Evolutionary conservation across 37 sponge, comb jelly and placozoan genomes (phyloP), one percentile per base, ranked within the genome.

Genomic region (Trichoplax adhaerens): DNA sequence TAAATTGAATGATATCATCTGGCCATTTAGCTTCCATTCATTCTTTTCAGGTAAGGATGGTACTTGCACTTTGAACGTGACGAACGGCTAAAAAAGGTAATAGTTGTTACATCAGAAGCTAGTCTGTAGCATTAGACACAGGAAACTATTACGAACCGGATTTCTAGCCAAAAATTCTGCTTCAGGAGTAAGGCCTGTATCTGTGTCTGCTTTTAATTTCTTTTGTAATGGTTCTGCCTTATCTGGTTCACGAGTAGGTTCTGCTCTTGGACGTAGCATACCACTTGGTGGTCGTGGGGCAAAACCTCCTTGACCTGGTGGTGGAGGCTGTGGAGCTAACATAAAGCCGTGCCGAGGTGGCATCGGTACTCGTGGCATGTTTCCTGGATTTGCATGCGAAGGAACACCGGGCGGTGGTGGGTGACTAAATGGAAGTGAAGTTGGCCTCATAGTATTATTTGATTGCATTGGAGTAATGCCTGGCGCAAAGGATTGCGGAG

Each of bases 1-100:
- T 7, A 91, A 76, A 48, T 84, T 78, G 58, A 91, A 58, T 58
- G 73, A 62, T 50, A 91, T 29, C 52, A 81, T 58, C 58, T 91
- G 92, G 68, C 92, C 92, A 64, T 66, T 78, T 76, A 91, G 65
- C 66, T 79, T 77, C 88, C 87, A 91, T 57, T 91, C 92, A 4
- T 80, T 65, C 10, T 89, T 74, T 1, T 91, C 92, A 0, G 80
- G 80, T 5, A 87, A 7, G 50, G 66, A 77, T 3, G 92, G 88
- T n/a, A 84, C 74, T 72, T 78, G 83, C 0, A 91, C 85, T 64
- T 75, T 78, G 78, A 91, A 85, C 47, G 82, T 78, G 7, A 91
- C 92, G 1, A 85, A 81, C 48, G 87, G 87, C 87, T 88, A 58
- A 1, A 76, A n/a, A 71, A 60, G 29, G 29, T 29, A 29, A 29